Conservation (phyloP, 2,888 invertebrate genomes). For the Cylloceria caligata region DNA sequence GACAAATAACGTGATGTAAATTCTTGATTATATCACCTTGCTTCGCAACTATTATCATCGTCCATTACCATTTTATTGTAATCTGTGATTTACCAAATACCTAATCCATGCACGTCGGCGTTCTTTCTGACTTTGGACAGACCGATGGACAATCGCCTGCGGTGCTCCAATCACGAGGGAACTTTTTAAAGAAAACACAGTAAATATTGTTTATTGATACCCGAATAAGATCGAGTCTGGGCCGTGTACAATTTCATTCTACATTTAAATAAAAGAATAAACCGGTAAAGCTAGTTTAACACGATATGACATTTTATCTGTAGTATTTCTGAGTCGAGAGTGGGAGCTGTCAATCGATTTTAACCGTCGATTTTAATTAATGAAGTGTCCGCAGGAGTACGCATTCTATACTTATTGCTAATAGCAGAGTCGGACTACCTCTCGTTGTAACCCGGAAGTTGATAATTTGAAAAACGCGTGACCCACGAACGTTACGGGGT, state of each 20-base stretch:
- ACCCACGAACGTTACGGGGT: constrained; percentile 2
- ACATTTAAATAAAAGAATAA: too few relatives aligned
- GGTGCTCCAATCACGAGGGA: too few relatives aligned
- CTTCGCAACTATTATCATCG: too few relatives aligned
- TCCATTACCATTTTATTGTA: too few relatives aligned
- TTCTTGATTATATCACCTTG: background rate
- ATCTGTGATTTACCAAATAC: too few relatives aligned
- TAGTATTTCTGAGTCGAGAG: background rate
- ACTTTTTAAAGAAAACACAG: too few relatives aligned
- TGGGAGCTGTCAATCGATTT: background rate
- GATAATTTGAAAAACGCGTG: constrained; percentile 31
- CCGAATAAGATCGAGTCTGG: too few relatives aligned
- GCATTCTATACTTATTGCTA: background rate
- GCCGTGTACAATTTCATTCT: too few relatives aligned
- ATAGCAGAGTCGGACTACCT: background rate
- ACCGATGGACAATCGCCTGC: too few relatives aligned
- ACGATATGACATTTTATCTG: background rate
- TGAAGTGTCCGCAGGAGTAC: background rate
- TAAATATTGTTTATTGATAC: too few relatives aligned
- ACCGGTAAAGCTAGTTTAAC: background rate
- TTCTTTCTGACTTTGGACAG: too few relatives aligned
- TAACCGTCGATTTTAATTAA: constrained; percentile 5
- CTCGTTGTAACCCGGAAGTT: background rate
- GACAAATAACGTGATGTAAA: background rate
- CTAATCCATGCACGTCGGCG: too few relatives aligned